Evolutionary conservation across 2,888 invertebrate genomes (phyloP).

Genomic region (Plusia festucae): DNA sequence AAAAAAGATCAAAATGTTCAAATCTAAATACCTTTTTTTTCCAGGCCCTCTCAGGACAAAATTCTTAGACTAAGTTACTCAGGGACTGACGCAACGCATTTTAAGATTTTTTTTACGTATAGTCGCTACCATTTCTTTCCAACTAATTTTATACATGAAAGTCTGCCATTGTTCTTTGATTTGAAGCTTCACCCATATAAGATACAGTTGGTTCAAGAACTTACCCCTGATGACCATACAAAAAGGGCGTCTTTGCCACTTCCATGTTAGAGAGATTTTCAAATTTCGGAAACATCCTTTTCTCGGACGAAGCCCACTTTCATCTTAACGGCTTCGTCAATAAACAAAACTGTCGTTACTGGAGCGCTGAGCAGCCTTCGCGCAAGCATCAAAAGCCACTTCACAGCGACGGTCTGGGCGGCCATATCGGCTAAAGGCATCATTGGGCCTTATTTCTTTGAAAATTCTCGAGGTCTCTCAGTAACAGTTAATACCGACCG

Average conservation of each 20-base stretch:
- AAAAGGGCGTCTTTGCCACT: slow-evolving; percentile 7
- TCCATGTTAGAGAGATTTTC: slow-evolving; percentile 10
- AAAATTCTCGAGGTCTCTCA: neutral
- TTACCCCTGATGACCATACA: slow-evolving; percentile 5
- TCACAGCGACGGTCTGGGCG: slow-evolving; percentile 8
- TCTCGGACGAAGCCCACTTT: slow-evolving; percentile 8
- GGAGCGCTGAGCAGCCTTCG: neutral
- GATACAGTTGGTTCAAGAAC: slow-evolving; percentile 4
- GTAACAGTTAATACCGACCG: slow-evolving; percentile 5
- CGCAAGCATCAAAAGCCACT: slow-evolving; percentile 9
- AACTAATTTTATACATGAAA: too few species aligned
- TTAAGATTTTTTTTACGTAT: too few species aligned
- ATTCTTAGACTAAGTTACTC: too few species aligned
- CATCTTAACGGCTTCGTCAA: neutral
- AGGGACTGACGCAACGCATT: too few species aligned
- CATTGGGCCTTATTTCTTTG: slow-evolving; percentile 9
- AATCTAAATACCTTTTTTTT: too few species aligned
- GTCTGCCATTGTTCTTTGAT: too few species aligned
- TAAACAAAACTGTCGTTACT: slow-evolving; percentile 10
- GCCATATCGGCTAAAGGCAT: slow-evolving; percentile 7
- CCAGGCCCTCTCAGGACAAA: too few species aligned
- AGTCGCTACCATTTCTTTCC: too few species aligned
- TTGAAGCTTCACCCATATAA: slow-evolving; percentile 10
- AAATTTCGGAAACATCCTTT: neutral
- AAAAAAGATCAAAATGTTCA: too few species aligned